A percentile compares a stretch with the other conserved stretches of the same genome.
Conservation (phyloP, 2,113 vertebrate genomes). For the Axis porcinus region DNA sequence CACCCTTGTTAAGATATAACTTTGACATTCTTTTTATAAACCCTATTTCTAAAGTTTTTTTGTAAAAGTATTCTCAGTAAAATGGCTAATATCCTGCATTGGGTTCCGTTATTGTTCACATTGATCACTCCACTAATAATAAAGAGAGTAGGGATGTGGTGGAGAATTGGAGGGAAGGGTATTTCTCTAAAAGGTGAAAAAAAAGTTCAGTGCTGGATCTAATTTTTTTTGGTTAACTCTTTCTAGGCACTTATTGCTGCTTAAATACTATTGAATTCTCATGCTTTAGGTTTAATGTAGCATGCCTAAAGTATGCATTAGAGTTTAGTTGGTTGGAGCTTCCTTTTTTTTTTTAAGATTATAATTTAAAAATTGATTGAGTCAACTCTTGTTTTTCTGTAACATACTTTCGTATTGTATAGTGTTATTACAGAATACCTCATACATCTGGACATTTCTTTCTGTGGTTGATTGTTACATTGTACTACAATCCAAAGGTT, state of each 20-base stretch:
- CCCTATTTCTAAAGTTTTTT: neutral
- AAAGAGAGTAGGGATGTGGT: neutral
- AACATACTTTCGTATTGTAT: neutral
- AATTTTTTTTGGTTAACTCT: neutral
- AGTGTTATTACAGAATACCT: neutral
- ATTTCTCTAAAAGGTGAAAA: neutral
- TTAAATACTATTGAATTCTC: neutral
- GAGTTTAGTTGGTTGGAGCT: neutral
- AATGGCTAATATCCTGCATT: neutral
- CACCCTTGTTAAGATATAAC: neutral
- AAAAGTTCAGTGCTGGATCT: neutral
- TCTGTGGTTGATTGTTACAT: neutral
- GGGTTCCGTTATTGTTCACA: slow-evolving; percentile 45
- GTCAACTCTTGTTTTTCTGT: neutral
- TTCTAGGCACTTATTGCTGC: neutral
- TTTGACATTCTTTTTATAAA: neutral
- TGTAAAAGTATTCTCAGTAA: neutral
- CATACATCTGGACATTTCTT: neutral
- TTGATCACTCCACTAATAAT: neutral
- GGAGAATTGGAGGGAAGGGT: neutral
- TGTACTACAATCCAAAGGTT: neutral
- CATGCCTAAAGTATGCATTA: slow-evolving; percentile 4
- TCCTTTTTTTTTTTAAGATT: neutral
- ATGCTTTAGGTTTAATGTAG: slow-evolving; percentile 7
- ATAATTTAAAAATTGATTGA: neutral